Percentiles rank a stretch among this genome's conserved stretches.
These are phyloP conservation scores for Diglossa cyanea DNA, from an alignment of 2,797 vertebrate genomes.

Conservation along the genomic window DNA sequence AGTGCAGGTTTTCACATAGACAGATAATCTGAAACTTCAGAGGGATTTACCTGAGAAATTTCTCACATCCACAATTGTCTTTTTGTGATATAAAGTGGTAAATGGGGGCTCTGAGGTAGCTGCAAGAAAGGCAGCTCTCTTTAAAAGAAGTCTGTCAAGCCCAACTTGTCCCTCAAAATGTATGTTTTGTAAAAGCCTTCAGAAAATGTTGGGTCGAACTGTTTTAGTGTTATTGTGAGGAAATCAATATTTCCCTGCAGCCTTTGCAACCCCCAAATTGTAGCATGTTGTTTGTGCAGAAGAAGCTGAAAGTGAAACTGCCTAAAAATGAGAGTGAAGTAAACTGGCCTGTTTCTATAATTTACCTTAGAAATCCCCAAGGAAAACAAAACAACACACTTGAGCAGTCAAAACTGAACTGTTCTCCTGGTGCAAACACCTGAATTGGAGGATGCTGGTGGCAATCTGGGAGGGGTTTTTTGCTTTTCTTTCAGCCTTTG, in stretches of 20 bases:
- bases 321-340: conserved; percentile 14
- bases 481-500: neutral
- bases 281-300: conserved; percentile 22
- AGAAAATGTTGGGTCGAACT: conserved; percentile 55
- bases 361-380: neutral
- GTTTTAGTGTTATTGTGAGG: conserved; percentile 53
- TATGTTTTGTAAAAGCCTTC: conserved; percentile 59
- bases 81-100: neutral
- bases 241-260: conserved; percentile 67
- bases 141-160: conserved; percentile 26
- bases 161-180: conserved; percentile 48
- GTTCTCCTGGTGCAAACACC: neutral
- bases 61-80: neutral
- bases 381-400: neutral
- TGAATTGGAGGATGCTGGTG: neutral
- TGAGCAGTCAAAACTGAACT: neutral
- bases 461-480: fast-evolving
- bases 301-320: conserved; percentile 42
- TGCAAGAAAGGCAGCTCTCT: neutral
- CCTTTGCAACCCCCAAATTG: conserved; percentile 43
- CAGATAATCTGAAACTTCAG: neutral
- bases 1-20: neutral
- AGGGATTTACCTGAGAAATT: conserved; percentile 31
- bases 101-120: neutral
- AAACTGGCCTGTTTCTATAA: neutral